Base-by-base conservation (phyloP, 2,113 vertebrate species). In the Grammomys dolichurus region DNA sequence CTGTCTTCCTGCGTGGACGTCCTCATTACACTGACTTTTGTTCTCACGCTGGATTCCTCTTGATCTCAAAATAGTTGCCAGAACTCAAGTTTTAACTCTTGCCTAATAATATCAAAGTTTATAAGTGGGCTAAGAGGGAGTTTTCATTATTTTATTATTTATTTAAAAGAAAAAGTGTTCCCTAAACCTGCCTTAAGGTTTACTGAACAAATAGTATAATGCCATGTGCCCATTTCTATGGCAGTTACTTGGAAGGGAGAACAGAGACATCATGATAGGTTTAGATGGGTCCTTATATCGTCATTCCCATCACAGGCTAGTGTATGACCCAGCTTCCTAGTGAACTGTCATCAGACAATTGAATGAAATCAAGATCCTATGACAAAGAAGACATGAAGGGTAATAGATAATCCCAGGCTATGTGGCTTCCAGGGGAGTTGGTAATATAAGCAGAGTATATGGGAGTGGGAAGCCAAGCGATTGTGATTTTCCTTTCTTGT, bases 1-100 rank as follows among this genome's bases (percentile, higher is more conserved):
- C 13, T 69, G 56, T 67, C 33, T 91, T 90, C 77, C 69, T 81
- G 31, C 14, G 5, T 46, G 10, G n/a, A 60, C 3, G 40, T 48
- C 80, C 65, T 93, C 31, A 31, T 46, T 6, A 12, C 1, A 5
- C 10, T 92, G 70, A 24, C 3, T 93, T 94, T 94, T 93, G 20
- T 95, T 94, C 75, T 84, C 63, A 82, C 26, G 5, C 12, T 67
- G 36, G 60, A 48, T 5, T 67, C 40, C 60, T 97, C 87, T 60
- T 94, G 69, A 89, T 65, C 11, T 33, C 73, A 46, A 87, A 91
- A 56, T 36, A 76, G 69, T 78, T 91, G 54, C 80, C 90, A 80
- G 11, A 80, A 73, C 46, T 67, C 77, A 26, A 91, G 48, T 46
- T n/a, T 58, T 51, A 22, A 70, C 58, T 48, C 26, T 88, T 54